Conservation (phyloP, 2,888 invertebrate genomes). For the Erynnis tages region DNA sequence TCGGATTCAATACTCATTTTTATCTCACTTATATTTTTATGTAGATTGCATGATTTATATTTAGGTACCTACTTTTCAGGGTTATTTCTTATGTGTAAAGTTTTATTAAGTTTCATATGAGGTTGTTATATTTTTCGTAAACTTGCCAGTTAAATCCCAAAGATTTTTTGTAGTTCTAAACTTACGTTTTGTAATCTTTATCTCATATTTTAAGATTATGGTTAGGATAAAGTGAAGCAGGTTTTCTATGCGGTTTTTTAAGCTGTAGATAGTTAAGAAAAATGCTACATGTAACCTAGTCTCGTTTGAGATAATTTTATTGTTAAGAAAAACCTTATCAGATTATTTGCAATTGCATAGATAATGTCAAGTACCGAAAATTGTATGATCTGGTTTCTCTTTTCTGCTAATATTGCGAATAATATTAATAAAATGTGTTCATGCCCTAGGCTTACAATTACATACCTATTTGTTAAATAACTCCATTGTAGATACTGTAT, state of each 20-base stretch:
- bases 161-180: constrained; percentile 50
- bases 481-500: too few relatives aligned
- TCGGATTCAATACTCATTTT: constrained; percentile 14
- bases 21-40: background rate
- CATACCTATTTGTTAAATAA: too few relatives aligned
- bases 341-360: too few relatives aligned
- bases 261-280: background rate
- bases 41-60: constrained; percentile 46
- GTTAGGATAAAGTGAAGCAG: constrained; percentile 2
- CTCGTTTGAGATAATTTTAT: background rate
- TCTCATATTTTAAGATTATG: constrained; percentile 8
- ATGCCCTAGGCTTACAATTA: too few relatives aligned
- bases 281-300: background rate
- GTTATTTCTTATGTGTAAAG: constrained; percentile 49
- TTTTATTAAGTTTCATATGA: constrained; percentile 45
- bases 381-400: too few relatives aligned
- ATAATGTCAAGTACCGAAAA: too few relatives aligned
- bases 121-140: constrained; percentile 49
- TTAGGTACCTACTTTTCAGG: constrained; percentile 51
- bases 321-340: too few relatives aligned
- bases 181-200: constrained; percentile 28
- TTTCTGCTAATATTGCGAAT: too few relatives aligned
- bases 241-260: background rate
- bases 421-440: too few relatives aligned
- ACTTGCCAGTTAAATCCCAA: constrained; percentile 72